A percentile compares a stretch with the other conserved stretches of the same genome.
These are phyloP conservation scores for Eulimnadia texana DNA, from an alignment of 1,140 invertebrate genomes.

Conservation along the genomic window DNA sequence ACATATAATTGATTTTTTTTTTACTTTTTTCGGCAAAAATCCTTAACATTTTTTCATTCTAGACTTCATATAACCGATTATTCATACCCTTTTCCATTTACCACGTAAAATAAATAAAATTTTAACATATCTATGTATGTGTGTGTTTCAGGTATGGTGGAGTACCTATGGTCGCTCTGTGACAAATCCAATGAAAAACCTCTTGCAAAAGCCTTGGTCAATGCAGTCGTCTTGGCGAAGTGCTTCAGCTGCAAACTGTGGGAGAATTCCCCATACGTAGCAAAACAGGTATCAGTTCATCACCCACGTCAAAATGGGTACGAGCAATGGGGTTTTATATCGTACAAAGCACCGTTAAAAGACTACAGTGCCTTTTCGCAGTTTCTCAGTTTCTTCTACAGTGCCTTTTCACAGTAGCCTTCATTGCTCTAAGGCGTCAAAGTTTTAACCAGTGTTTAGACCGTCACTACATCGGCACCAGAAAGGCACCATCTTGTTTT, in stretches of 20 bases:
- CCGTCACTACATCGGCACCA: no score
- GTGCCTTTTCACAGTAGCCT: no score
- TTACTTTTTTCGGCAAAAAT: no score
- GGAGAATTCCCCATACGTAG: constrained; percentile 56
- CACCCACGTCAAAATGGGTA: no score
- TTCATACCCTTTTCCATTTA: background rate
- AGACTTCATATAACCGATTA: background rate
- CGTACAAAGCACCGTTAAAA: background rate
- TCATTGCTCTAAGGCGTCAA: no score
- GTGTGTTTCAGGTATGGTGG: constrained; percentile 29
- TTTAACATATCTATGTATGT: background rate
- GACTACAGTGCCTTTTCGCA: background rate
- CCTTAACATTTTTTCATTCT: no score
- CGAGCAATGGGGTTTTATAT: background rate
- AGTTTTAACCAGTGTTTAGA: no score
- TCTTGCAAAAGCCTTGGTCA: constrained; percentile 31
- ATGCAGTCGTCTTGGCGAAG: constrained; percentile 45
- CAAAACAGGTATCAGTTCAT: constrained; percentile 39
- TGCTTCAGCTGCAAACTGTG: constrained; percentile 49
- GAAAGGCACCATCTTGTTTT: no score
- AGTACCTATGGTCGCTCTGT: constrained; percentile 25
- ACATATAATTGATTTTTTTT: no score
- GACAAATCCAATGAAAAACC: constrained; percentile 21
- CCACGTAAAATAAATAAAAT: background rate
- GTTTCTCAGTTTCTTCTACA: no score